Conservation (phyloP, 2,797 vertebrate species). For the Prunella strophiata region DNA sequence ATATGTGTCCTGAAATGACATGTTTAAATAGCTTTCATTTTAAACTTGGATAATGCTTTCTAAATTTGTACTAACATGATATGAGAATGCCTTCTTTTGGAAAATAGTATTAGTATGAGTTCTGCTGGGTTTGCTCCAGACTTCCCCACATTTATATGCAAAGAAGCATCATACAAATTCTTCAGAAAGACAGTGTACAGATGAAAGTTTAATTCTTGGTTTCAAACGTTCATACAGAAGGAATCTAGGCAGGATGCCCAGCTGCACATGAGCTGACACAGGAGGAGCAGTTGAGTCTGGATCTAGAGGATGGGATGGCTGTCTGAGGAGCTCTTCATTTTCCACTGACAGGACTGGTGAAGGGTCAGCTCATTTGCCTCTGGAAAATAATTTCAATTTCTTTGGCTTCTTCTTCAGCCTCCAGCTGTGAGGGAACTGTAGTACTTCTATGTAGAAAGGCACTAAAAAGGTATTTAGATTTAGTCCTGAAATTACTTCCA, state of each 20-base stretch:
- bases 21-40: neutral
- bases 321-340: neutral
- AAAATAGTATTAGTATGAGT: neutral
- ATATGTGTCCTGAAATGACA: neutral
- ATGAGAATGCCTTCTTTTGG: neutral
- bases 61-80: neutral
- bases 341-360: neutral
- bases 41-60: neutral
- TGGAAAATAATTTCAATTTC: neutral
- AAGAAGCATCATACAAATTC: neutral
- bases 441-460: neutral
- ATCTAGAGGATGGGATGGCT: neutral
- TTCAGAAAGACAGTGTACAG: neutral
- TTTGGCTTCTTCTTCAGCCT: neutral
- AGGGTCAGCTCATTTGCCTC: accelerated
- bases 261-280: neutral
- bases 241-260: neutral
- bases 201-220: neutral
- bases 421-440: neutral
- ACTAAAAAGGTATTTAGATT: neutral
- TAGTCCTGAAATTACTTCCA: neutral
- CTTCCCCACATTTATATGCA: neutral
- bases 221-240: neutral
- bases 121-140: neutral
- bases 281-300: neutral